Evolutionary conservation across 2,797 vertebrate species (phyloP), one percentile per base, ranked within the genome.

Genomic region (Neopelma chrysocephalum): DNA sequence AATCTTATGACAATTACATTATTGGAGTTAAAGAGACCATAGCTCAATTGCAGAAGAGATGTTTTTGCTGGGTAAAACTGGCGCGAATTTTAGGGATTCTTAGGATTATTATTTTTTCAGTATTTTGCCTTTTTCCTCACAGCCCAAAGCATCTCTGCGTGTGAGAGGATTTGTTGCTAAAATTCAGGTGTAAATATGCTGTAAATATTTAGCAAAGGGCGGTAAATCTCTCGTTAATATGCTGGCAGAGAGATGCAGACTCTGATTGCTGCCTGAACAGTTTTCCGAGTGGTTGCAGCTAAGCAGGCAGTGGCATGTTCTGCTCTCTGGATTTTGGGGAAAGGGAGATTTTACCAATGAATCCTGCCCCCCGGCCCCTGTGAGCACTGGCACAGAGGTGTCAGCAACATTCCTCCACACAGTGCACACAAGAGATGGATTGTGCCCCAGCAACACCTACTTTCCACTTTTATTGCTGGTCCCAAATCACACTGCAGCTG

Each of bases 221-320:
- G 62, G 36, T 58, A 66, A 92, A 76, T 47, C 27, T 79, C 60
- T 84, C 3, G 2, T 87, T 73, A 71, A 80, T 26, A 20, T 7
- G 32, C 82, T 82, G 31, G 60, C 71, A 92, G 58, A 72, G 38
- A 90, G 36, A 25, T 11, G 26, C 51, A 54, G 43, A 23, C 61
- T 80, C 68, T 61, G 23, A 53, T 23, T 76, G 75, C 71, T 62
- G 23, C 42, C 76, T 72, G 25, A 88, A 50, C 34, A 83, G 50
- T 15, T 40, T 58, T 23, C 9, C 0, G 8, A 32, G 26, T 1
- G 7, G 47, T 7, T 9, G 3, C 72, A 90, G 50, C 57, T 0
- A 0, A 86, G 70, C 83, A 71, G 72, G 89, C 66, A 95, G 70
- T 48, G 66, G 60, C 47, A 23, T 0, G 5, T 42, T 89, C 61